These are phyloP conservation scores for Oryctes rhinoceros DNA, from an alignment of 1,140 invertebrate species.

Conservation along the genomic window DNA sequence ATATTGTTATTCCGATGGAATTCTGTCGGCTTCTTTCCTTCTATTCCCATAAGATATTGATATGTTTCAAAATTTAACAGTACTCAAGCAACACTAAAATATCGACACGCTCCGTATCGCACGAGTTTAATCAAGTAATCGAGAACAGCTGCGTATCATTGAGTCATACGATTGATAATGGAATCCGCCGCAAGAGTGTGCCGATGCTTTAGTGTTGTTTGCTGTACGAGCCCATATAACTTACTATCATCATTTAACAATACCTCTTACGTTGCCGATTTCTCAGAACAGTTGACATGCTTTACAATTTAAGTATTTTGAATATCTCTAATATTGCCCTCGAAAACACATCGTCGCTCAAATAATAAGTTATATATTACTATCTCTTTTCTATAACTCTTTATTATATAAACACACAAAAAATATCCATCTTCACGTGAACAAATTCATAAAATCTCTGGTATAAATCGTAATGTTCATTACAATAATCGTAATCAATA, in stretches of 20 bases:
- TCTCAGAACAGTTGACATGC: conserved; percentile 2
- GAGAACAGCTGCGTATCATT: too few species aligned
- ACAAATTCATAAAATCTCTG: neutral
- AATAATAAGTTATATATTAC: conserved; percentile 25
- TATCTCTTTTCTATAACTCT: conserved; percentile 7
- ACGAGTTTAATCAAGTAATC: too few species aligned
- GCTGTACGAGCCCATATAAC: too few species aligned
- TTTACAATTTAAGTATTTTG: neutral
- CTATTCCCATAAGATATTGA: neutral
- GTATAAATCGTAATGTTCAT: neutral
- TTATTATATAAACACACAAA: conserved; percentile 7
- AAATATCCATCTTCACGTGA: conserved; percentile 12
- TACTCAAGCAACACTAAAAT: too few species aligned
- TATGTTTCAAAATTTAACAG: neutral
- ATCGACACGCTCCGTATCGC: too few species aligned
- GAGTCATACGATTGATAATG: too few species aligned
- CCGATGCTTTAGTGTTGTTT: too few species aligned
- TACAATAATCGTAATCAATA: conserved; percentile 25
- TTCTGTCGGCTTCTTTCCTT: too few species aligned
- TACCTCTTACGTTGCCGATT: neutral
- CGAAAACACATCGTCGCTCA: neutral
- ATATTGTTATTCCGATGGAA: too few species aligned
- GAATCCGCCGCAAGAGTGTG: too few species aligned
- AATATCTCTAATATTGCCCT: conserved; percentile 14
- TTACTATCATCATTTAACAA: neutral